phyloP scores from a whole-genome alignment of 2,113 vertebrate genomes.

The Polypterus bichir region DNA sequence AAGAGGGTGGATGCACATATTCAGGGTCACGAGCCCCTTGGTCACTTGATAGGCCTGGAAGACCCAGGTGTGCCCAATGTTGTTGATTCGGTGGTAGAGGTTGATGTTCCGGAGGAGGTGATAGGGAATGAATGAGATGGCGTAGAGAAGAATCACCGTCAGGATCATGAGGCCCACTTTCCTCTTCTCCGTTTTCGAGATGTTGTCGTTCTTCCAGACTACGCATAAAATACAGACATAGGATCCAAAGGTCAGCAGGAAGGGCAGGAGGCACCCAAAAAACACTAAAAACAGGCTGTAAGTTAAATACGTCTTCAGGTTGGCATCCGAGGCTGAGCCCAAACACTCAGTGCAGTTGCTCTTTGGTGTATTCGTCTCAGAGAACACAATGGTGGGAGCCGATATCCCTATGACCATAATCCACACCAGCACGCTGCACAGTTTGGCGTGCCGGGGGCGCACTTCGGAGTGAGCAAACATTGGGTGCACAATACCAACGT shows the following conservation, averaged over 20 bases:
- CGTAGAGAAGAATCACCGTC: slow-evolving; percentile 43
- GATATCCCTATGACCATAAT: slow-evolving; percentile 35
- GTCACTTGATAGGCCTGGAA: slow-evolving; percentile 42
- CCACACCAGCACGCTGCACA: slow-evolving; percentile 40
- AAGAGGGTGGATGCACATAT: slow-evolving; percentile 67
- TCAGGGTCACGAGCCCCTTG: slow-evolving; percentile 51
- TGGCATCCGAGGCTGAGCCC: neutral
- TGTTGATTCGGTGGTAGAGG: neutral
- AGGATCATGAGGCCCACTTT: slow-evolving; percentile 47
- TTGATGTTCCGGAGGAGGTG: slow-evolving; percentile 40
- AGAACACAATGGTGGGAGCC: slow-evolving; percentile 42
- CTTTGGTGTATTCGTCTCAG: slow-evolving; percentile 3
- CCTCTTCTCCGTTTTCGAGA: slow-evolving; percentile 40
- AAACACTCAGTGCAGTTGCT: slow-evolving; percentile 20
- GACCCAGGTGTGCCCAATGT: accelerated
- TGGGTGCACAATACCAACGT: slow-evolving; percentile 52
- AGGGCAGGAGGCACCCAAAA: slow-evolving; percentile 53
- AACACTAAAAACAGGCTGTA: slow-evolving; percentile 42
- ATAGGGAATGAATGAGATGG: slow-evolving; percentile 63
- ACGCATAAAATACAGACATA: slow-evolving; percentile 41
- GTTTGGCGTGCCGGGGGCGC: slow-evolving; percentile 38
- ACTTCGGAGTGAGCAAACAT: slow-evolving; percentile 42
- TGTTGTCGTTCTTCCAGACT: slow-evolving; percentile 38
- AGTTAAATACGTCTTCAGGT: slow-evolving; percentile 5
- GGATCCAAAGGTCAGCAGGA: slow-evolving; percentile 49